phyloP scores from a whole-genome alignment of 2,113 vertebrate genomes.

The Bagarius yarrelli region DNA sequence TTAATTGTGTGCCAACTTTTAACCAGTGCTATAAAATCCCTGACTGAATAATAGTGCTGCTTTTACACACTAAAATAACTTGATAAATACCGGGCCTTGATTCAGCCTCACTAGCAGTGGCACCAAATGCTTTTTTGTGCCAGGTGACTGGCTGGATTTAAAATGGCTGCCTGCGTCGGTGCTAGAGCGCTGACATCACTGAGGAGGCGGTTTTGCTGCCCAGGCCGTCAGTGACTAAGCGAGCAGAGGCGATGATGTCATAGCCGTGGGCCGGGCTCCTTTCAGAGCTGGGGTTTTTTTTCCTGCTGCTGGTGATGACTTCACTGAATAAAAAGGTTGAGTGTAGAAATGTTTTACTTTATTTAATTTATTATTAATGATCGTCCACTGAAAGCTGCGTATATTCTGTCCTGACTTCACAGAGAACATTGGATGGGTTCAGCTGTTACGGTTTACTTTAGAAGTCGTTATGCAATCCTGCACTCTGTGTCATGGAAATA shows the following conservation, averaged over 20 bases:
- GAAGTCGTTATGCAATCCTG: neutral
- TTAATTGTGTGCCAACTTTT: neutral
- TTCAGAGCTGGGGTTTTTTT: slow-evolving; percentile 52
- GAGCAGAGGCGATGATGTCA: slow-evolving; percentile 69
- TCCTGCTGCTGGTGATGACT: slow-evolving; percentile 55
- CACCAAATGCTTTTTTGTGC: slow-evolving; percentile 45
- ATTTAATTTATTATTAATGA: slow-evolving; percentile 47
- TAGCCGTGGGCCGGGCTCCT: slow-evolving; percentile 68
- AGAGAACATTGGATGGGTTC: slow-evolving; percentile 16
- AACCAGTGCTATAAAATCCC: neutral
- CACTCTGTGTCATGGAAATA: neutral
- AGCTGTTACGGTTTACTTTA: slow-evolving; percentile 20
- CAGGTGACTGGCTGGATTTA: slow-evolving; percentile 57
- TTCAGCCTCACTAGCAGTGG: slow-evolving; percentile 26
- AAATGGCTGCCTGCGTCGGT: slow-evolving; percentile 57
- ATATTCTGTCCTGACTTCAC: slow-evolving; percentile 12
- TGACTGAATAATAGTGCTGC: neutral
- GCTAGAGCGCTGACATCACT: slow-evolving; percentile 47
- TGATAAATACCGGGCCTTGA: slow-evolving; percentile 2
- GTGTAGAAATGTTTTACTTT: slow-evolving; percentile 39
- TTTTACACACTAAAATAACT: neutral
- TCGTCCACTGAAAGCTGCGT: slow-evolving; percentile 20
- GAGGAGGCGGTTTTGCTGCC: slow-evolving; percentile 53
- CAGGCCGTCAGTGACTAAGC: slow-evolving; percentile 71
- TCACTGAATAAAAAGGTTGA: slow-evolving; percentile 50